phyloP scores from a whole-genome alignment of 2,113 vertebrate genomes.

The Pseudolaguvia tuberculata region DNA sequence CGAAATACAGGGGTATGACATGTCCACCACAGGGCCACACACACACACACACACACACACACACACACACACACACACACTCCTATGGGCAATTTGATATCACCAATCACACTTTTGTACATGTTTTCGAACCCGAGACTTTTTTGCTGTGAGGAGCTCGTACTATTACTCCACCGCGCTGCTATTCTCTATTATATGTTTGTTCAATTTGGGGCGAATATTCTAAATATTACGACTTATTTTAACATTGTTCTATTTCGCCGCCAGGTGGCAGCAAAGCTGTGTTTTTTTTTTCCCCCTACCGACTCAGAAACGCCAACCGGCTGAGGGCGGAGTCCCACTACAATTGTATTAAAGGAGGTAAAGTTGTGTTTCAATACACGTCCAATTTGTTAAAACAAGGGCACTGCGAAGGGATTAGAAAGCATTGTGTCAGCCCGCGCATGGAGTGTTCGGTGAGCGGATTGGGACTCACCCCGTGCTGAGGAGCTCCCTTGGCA shows the following conservation, averaged over 20 bases:
- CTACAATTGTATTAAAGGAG: slow-evolving; percentile 2
- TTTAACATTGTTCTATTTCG: not conserved
- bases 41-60: too few species aligned
- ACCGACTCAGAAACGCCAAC: not conserved
- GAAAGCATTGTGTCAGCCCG: not conserved
- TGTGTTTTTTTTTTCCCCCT: not conserved
- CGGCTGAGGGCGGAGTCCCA: slow-evolving; percentile 41
- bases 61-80: too few species aligned
- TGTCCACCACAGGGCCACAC: too few species aligned
- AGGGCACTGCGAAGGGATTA: slow-evolving; percentile 3
- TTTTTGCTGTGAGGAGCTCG: too few species aligned
- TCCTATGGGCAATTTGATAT: too few species aligned
- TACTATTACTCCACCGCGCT: too few species aligned
- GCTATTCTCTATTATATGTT: too few species aligned
- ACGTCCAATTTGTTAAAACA: not conserved
- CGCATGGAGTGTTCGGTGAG: not conserved
- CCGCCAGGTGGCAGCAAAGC: slow-evolving; percentile 53
- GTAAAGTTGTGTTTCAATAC: not conserved
- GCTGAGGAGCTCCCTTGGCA: slow-evolving; percentile 26
- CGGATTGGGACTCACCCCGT: not conserved
- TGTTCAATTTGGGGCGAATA: too few species aligned
- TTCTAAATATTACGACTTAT: too few species aligned
- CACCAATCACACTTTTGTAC: too few species aligned
- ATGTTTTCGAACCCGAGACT: too few species aligned
- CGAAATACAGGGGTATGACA: too few species aligned